Percentiles rank a stretch among this genome's conserved stretches.
phyloP scores from a whole-genome alignment of 2,888 invertebrate species.

The Oconnorella tubifera region DNA sequence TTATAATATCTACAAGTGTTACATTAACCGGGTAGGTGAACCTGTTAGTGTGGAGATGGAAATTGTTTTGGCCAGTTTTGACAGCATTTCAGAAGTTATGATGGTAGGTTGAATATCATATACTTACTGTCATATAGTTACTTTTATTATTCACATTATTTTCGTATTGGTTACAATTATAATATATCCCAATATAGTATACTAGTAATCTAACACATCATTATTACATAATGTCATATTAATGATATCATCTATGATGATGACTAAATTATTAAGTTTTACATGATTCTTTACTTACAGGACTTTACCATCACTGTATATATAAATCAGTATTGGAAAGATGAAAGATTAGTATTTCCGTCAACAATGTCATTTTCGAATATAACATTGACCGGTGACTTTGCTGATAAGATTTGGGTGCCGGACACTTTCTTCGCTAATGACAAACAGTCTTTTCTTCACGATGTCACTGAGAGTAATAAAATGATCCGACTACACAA shows the following conservation, averaged over 20 bases:
- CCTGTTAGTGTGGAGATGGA: neutral
- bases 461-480: constrained; percentile 97
- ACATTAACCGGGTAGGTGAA: no score
- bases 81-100: neutral
- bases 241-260: no score
- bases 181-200: no score
- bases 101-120: neutral
- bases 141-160: no score
- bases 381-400: constrained; percentile 91
- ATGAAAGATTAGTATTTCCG: constrained; percentile 77
- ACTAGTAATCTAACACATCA: no score
- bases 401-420: constrained; percentile 98
- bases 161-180: no score
- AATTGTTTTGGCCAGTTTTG: neutral
- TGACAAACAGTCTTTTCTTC: constrained; percentile 95
- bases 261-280: no score
- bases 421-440: constrained; percentile 99
- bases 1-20: no score
- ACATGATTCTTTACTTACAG: no score
- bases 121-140: no score
- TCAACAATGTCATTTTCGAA: constrained; percentile 66
- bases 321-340: constrained; percentile 98
- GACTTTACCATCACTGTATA: constrained; percentile 99
- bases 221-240: no score
- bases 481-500: constrained; percentile 90